phyloP scores from a whole-genome alignment of 2,888 invertebrate species.

The Tortricodes alternella region DNA sequence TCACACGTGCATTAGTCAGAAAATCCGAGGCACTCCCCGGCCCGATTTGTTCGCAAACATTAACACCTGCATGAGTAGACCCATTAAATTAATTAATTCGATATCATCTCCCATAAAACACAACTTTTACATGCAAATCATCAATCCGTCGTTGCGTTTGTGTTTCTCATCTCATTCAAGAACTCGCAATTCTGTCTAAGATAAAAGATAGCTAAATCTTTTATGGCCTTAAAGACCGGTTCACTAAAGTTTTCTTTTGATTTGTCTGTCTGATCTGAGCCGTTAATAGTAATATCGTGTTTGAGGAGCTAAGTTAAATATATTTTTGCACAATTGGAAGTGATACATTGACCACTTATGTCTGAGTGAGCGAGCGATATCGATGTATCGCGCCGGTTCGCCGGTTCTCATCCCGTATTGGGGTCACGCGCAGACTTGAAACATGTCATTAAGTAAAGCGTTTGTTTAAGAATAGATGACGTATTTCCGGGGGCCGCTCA shows the following conservation, averaged over 20 bases:
- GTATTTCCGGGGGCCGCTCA: constrained; percentile 21
- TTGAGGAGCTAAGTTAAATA: constrained; percentile 11
- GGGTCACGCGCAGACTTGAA: constrained; percentile 19
- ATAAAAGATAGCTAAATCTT: constrained; percentile 8
- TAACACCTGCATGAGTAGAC: constrained; percentile 44
- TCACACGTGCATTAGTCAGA: constrained; percentile 19
- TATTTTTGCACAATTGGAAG: constrained; percentile 8
- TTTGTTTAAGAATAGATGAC: constrained; percentile 21
- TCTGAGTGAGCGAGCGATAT: not conserved
- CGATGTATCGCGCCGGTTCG: constrained; percentile 2
- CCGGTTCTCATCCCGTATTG: constrained; percentile 2
- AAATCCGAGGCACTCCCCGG: constrained; percentile 13
- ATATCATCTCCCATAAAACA: constrained; percentile 50
- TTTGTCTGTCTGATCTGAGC: constrained; percentile 11
- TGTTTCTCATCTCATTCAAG: constrained; percentile 31
- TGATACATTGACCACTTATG: constrained; percentile 14
- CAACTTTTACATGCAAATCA: constrained; percentile 55
- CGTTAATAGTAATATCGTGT: constrained; percentile 11
- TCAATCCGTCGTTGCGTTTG: constrained; percentile 47
- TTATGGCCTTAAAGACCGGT: constrained; percentile 12
- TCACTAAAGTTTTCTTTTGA: constrained; percentile 18
- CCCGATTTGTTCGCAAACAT: constrained; percentile 1
- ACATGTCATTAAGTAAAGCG: constrained; percentile 20
- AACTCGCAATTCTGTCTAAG: constrained; percentile 29
- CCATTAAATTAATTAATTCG: constrained; percentile 54